Conservation (phyloP, 2,888 invertebrate species). For the Acanthosepion esculentum region DNA sequence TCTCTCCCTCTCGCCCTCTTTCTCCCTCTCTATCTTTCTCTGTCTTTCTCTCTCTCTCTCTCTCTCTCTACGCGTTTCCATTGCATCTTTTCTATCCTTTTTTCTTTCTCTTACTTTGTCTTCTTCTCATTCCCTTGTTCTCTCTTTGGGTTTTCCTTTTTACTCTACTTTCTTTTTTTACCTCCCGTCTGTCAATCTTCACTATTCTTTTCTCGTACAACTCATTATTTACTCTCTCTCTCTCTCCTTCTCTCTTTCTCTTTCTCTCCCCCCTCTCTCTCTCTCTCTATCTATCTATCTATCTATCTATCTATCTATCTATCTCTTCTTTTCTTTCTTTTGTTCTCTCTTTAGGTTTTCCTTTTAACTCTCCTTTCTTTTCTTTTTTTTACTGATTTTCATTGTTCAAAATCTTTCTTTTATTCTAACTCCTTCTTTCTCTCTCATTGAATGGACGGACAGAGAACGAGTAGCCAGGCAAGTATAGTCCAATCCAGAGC, state of each 20-base stretch:
- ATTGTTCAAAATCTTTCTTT: not conserved
- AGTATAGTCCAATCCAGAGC: not conserved
- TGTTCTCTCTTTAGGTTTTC: not conserved
- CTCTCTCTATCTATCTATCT: not conserved
- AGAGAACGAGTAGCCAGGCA: not conserved
- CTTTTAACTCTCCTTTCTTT: not conserved
- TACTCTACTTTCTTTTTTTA: not conserved
- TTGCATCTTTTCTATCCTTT: too few relatives aligned
- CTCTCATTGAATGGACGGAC: too few relatives aligned
- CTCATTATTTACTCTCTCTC: not conserved
- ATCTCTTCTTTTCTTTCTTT: not conserved
- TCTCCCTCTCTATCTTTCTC: not conserved
- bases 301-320: not conserved
- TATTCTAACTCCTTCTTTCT: not conserved
- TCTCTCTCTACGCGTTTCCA: not conserved
- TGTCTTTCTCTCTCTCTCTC: accelerated
- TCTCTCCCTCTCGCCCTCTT: not conserved
- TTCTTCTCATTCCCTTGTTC: not conserved
- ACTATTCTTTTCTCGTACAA: not conserved
- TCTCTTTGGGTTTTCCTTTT: too few relatives aligned
- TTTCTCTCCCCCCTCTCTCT: not conserved
- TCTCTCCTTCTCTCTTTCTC: not conserved
- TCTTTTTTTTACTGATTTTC: not conserved
- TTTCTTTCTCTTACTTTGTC: not conserved
- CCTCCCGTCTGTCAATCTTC: not conserved